Evolutionary conservation across 2,797 vertebrate species (phyloP).

Genomic region (Melanitta fusca): DNA sequence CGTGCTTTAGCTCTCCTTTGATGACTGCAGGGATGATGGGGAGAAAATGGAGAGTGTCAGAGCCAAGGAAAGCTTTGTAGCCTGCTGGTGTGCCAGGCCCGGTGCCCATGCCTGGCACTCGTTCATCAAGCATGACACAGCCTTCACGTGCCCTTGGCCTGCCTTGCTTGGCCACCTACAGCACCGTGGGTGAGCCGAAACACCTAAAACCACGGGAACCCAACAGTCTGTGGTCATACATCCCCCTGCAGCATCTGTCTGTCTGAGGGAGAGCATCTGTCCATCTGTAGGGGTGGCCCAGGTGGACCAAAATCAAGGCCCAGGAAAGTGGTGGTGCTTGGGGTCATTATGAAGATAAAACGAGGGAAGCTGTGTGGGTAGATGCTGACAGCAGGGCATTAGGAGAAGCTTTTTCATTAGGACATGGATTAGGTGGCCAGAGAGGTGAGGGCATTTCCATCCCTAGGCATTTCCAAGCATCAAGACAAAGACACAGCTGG

Average conservation of each 20-base stretch:
- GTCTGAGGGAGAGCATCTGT: not conserved
- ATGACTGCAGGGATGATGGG: not conserved
- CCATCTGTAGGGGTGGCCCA: not conserved
- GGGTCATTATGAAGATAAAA: not conserved
- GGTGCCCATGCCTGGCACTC: not conserved
- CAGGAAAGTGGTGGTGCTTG: not conserved
- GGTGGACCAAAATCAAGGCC: not conserved
- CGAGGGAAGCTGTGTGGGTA: not conserved
- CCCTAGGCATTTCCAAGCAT: not conserved
- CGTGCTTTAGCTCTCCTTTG: rapidly evolving
- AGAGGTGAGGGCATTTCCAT: not conserved
- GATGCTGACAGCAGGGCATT: not conserved
- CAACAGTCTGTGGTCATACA: rapidly evolving
- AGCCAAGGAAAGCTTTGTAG: not conserved
- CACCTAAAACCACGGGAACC: not conserved
- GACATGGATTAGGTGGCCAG: not conserved
- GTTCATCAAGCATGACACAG: not conserved
- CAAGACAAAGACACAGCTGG: not conserved
- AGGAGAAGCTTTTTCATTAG: not conserved
- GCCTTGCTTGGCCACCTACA: not conserved
- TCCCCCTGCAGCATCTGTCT: not conserved
- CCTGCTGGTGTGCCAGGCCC: too few species aligned
- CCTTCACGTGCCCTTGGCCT: rapidly evolving
- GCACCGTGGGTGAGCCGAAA: not conserved
- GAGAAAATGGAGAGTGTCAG: not conserved